These are phyloP conservation scores for Listronotus bonariensis DNA, from an alignment of 1,140 invertebrate species.

Conservation along the genomic window DNA sequence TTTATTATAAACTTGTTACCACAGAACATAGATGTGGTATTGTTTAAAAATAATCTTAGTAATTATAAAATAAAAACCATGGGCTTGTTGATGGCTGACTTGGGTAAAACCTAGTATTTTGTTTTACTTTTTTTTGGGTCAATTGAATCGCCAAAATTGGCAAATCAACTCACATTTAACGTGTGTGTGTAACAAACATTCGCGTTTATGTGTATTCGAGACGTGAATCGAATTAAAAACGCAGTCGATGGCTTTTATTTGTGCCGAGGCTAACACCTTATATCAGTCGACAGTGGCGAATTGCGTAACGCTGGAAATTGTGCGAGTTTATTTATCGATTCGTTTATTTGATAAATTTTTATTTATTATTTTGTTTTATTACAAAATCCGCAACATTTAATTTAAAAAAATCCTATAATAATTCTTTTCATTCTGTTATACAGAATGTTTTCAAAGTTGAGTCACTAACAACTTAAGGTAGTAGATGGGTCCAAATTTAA, in stretches of 20 bases:
- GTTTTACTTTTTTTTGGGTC: constrained; percentile 29
- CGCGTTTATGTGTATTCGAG: constrained; percentile 21
- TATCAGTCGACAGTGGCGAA: constrained; percentile 21
- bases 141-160: constrained; percentile 34
- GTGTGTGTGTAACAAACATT: constrained; percentile 23
- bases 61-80: no score
- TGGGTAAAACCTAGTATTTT: constrained; percentile 14
- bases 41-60: no score
- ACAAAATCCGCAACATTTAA: background rate
- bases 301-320: constrained; percentile 25
- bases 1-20: no score
- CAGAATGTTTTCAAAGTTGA: no score
- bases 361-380: constrained; percentile 1
- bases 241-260: constrained; percentile 35
- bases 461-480: no score
- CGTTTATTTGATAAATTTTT: background rate
- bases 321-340: constrained; percentile 9
- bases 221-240: constrained; percentile 37
- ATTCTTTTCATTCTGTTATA: no score
- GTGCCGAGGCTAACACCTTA: constrained; percentile 40
- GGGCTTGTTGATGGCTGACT: no score
- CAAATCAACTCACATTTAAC: constrained; percentile 35
- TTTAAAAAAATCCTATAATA: background rate
- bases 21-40: no score
- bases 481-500: no score